Evolutionary conservation across 2,888 invertebrate species (phyloP).

Genomic region (Ethmia dodecea): DNA sequence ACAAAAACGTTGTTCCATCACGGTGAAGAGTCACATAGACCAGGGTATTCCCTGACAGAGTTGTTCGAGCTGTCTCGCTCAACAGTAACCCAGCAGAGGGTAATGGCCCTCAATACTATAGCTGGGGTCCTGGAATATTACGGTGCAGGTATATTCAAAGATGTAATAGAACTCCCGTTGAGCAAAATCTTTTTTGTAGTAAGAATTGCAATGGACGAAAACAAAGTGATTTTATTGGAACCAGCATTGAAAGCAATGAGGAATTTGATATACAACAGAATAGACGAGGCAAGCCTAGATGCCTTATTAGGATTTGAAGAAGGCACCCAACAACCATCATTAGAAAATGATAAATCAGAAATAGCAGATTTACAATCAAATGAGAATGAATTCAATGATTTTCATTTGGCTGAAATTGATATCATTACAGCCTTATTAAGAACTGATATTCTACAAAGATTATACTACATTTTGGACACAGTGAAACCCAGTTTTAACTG

Average conservation of each 20-base stretch:
- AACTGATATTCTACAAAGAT: conserved; percentile 86
- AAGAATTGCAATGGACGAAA: conserved; percentile 92
- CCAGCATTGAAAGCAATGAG: conserved; percentile 87
- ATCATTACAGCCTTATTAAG: conserved; percentile 84
- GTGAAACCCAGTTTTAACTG: conserved; percentile 84
- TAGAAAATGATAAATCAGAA: conserved; percentile 71
- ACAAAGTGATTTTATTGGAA: conserved; percentile 82
- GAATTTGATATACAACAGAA: conserved; percentile 84
- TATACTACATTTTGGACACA: conserved; percentile 85
- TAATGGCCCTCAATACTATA: conserved; percentile 87
- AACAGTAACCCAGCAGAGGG: conserved; percentile 88
- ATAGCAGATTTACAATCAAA: conserved; percentile 75
- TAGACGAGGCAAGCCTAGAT: conserved; percentile 88
- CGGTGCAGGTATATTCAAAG: conserved; percentile 86
- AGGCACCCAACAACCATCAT: conserved; percentile 79
- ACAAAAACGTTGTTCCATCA: conserved; percentile 90
- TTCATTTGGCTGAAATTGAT: conserved; percentile 90
- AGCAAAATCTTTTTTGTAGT: conserved; percentile 88
- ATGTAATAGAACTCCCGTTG: conserved; percentile 84
- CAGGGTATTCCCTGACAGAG: conserved; percentile 95
- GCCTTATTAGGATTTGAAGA: conserved; percentile 81
- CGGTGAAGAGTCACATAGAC: conserved; percentile 93
- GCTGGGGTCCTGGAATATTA: conserved; percentile 86
- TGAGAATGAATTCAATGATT: conserved; percentile 86
- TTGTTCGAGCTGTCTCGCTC: conserved; percentile 88